Conservation (phyloP, 1,140 invertebrate genomes). For the Heliothis subflexa region DNA sequence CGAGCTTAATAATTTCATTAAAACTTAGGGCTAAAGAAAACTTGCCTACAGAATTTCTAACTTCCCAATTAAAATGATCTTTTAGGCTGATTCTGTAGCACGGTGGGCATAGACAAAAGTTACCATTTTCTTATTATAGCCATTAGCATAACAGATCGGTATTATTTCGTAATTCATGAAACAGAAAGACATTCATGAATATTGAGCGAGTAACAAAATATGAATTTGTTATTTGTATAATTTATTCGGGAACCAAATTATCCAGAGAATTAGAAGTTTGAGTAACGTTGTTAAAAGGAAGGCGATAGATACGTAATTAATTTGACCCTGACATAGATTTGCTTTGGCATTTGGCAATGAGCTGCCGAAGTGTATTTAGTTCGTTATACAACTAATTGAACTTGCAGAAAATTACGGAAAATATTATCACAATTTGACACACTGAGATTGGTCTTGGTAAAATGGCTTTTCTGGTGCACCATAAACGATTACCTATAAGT, state of each 20-base stretch:
- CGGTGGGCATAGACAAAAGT: not conserved
- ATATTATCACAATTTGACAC: not conserved
- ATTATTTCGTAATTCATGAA: constrained; percentile 43
- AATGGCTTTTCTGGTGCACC: too few species aligned
- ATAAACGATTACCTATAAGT: too few species aligned
- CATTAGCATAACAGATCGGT: constrained; percentile 44
- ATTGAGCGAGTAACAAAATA: constrained; percentile 27
- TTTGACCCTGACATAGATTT: constrained; percentile 38
- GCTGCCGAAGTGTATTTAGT: constrained; percentile 24
- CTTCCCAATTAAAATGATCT: constrained; percentile 30
- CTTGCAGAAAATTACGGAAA: not conserved
- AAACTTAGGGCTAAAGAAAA: not conserved
- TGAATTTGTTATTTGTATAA: constrained; percentile 18
- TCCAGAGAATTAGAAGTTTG: not conserved
- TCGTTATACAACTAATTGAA: constrained; percentile 4
- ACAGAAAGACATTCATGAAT: constrained; percentile 34
- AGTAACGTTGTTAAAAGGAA: constrained; percentile 1
- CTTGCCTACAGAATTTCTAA: not conserved
- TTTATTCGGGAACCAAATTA: not conserved
- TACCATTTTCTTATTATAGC: constrained; percentile 32
- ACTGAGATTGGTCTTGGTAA: too few species aligned
- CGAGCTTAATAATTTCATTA: too few species aligned
- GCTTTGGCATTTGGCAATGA: constrained; percentile 37
- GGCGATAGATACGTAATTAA: constrained; percentile 25
- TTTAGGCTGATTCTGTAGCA: not conserved